phyloP scores from a whole-genome alignment of 35 echinoderm and acorn worm genomes.

The Acanthaster planci region DNA sequence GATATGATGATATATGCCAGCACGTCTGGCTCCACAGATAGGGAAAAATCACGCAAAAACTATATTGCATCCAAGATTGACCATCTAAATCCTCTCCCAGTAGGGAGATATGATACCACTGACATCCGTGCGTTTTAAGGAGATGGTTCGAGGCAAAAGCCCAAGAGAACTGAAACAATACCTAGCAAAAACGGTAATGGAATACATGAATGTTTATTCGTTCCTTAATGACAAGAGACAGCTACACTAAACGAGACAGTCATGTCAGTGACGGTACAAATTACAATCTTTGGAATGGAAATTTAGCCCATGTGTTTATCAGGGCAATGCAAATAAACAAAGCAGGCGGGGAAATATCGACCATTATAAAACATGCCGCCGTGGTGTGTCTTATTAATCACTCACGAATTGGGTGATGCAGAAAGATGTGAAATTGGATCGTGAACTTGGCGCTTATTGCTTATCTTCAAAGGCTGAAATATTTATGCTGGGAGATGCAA shows the following conservation, averaged over 20 bases:
- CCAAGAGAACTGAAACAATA: not conserved
- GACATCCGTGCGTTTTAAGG: too few relatives aligned
- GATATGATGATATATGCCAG: too few relatives aligned
- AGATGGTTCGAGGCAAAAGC: too few relatives aligned
- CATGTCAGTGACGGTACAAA: not conserved
- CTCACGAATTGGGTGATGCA: not conserved
- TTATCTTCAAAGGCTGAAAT: too few relatives aligned
- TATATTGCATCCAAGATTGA: too few relatives aligned
- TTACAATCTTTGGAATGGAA: not conserved
- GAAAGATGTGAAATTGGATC: too few relatives aligned
- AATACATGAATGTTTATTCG: not conserved
- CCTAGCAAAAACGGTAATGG: conserved; percentile 4
- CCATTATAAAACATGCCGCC: conserved; percentile 14
- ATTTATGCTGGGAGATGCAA: too few relatives aligned
- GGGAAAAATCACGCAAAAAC: too few relatives aligned
- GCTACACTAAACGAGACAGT: not conserved
- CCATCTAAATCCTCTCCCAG: too few relatives aligned
- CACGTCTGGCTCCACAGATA: too few relatives aligned
- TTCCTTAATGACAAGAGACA: not conserved
- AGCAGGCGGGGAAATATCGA: not conserved
- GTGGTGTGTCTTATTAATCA: not conserved
- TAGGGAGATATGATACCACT: too few relatives aligned
- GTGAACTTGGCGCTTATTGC: too few relatives aligned
- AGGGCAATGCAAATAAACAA: conserved; percentile 9
- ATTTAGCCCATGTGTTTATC: not conserved